Percentiles rank a stretch among this genome's conserved stretches.
phyloP scores from a whole-genome alignment of 2,113 vertebrate genomes.

The Rhynchomys soricoides region DNA sequence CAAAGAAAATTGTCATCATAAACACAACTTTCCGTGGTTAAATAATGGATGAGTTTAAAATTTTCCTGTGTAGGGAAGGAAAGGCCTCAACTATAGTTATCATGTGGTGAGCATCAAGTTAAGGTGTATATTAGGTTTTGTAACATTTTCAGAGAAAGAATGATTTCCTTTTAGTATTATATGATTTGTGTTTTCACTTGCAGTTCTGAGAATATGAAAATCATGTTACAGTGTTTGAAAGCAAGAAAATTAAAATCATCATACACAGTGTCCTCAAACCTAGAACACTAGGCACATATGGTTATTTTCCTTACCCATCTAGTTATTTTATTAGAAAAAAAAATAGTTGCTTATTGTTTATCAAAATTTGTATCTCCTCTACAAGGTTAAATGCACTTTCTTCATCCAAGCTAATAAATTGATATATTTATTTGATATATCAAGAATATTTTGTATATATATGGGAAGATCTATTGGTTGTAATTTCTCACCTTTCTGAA shows the following conservation, averaged over 20 bases:
- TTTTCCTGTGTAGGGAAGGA: background rate
- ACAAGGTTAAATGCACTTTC: background rate
- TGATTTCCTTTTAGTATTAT: background rate
- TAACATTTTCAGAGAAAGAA: background rate
- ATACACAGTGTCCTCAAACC: background rate
- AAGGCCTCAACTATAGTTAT: background rate
- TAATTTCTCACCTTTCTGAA: background rate
- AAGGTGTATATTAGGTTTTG: background rate
- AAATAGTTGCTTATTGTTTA: background rate
- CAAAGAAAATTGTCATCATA: background rate
- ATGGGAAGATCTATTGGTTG: background rate
- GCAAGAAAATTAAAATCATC: background rate
- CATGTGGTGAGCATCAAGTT: background rate
- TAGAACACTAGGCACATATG: background rate
- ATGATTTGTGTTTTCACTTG: background rate
- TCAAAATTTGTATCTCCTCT: background rate
- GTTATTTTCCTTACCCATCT: background rate
- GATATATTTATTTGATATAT: conserved; percentile 20
- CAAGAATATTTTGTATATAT: background rate
- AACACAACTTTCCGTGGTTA: background rate
- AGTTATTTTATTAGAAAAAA: background rate
- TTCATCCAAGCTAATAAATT: background rate
- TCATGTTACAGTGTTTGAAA: background rate
- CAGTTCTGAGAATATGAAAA: background rate
- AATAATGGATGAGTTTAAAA: background rate